phyloP scores from a whole-genome alignment of 1,140 invertebrate species.

The Metaphire vulgaris region DNA sequence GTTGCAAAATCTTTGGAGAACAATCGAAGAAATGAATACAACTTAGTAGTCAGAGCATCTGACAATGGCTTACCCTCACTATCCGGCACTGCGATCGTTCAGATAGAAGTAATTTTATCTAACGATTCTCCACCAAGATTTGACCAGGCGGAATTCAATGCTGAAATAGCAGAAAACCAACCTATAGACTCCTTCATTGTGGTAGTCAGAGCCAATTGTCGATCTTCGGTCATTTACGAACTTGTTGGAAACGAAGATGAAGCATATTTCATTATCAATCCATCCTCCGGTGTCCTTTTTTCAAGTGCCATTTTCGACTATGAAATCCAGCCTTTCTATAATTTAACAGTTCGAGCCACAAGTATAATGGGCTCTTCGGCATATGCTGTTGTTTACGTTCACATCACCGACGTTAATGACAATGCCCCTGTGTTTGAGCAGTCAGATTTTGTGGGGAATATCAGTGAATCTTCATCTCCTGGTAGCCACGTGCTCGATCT shows the following conservation, averaged over 20 bases:
- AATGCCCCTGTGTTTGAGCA: slow-evolving; percentile 72
- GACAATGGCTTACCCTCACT: slow-evolving; percentile 71
- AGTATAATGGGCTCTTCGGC: slow-evolving; percentile 66
- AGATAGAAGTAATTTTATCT: slow-evolving; percentile 77
- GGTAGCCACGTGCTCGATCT: slow-evolving; percentile 66
- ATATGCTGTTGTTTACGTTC: slow-evolving; percentile 46
- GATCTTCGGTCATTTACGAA: slow-evolving; percentile 47
- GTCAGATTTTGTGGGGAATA: slow-evolving; percentile 62
- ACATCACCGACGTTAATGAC: slow-evolving; percentile 63
- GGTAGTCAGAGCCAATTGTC: slow-evolving; percentile 63
- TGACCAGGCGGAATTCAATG: slow-evolving; percentile 59
- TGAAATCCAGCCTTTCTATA: slow-evolving; percentile 66
- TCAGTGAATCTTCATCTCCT: slow-evolving; percentile 65
- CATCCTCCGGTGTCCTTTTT: slow-evolving; percentile 53
- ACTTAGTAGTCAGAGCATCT: slow-evolving; percentile 71
- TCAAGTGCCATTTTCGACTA: slow-evolving; percentile 42
- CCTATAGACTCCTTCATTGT: slow-evolving; percentile 69
- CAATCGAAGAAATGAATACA: slow-evolving; percentile 73
- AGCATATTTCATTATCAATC: slow-evolving; percentile 49
- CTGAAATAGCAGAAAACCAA: slow-evolving; percentile 78
- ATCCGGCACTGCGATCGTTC: slow-evolving; percentile 71
- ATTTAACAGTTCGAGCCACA: slow-evolving; percentile 72
- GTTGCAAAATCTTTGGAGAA: slow-evolving; percentile 70
- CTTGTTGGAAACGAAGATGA: slow-evolving; percentile 41
- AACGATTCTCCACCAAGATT: slow-evolving; percentile 76